Evolutionary conservation across 2,888 invertebrate species (phyloP).

Genomic region (Lepas anatifera): DNA sequence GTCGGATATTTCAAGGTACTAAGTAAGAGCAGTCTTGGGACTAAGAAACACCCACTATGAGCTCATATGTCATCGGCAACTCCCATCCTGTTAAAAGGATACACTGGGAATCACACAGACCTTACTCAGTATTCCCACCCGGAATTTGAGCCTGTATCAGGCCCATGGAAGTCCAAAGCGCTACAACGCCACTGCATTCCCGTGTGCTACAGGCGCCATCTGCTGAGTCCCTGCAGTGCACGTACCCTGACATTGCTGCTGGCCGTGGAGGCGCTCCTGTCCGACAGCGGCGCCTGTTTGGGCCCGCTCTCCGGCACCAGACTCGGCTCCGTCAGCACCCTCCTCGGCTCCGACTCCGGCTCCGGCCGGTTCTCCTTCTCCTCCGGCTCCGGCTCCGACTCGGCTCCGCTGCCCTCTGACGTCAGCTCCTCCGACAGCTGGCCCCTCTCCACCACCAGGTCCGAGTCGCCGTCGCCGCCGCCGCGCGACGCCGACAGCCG

Average conservation of each 20-base stretch:
- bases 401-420: neutral
- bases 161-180: too few species aligned
- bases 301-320: neutral
- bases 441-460: neutral
- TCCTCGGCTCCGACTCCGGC: neutral
- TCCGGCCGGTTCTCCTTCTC: neutral
- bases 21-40: too few species aligned
- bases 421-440: neutral
- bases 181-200: too few species aligned
- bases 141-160: too few species aligned
- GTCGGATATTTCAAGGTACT: too few species aligned
- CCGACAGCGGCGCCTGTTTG: neutral
- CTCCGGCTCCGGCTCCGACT: neutral
- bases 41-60: too few species aligned
- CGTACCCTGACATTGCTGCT: neutral
- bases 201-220: too few species aligned
- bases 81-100: too few species aligned
- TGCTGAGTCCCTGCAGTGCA: too few species aligned
- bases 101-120: too few species aligned
- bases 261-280: neutral
- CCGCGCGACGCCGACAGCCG: neutral
- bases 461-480: neutral
- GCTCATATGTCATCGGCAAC: too few species aligned
- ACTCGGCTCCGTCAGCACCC: neutral
- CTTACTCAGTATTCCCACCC: too few species aligned